Conservation (phyloP, 2,113 vertebrate genomes). For the Cyanoliseus patagonus region DNA sequence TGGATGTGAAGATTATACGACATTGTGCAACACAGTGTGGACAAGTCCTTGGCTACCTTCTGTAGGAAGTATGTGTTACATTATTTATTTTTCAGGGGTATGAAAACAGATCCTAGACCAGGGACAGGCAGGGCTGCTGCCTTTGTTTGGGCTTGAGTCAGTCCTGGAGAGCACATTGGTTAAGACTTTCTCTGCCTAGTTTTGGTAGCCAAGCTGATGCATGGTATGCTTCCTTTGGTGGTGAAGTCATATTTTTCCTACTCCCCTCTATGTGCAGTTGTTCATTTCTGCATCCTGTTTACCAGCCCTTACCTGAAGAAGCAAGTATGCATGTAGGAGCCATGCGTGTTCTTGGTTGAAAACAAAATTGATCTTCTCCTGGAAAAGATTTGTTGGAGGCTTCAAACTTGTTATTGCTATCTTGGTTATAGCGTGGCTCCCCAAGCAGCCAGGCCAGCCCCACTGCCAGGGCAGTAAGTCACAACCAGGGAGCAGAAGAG, state of each 20-base stretch:
- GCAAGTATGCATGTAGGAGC: neutral
- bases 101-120: constrained; percentile 19
- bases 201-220: neutral
- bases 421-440: neutral
- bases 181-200: neutral
- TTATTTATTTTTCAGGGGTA: constrained; percentile 29
- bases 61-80: constrained; percentile 5
- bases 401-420: neutral
- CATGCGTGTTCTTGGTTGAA: neutral
- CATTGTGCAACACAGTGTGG: neutral
- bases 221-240: neutral
- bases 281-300: constrained; percentile 6
- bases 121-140: neutral
- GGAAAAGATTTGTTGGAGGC: neutral
- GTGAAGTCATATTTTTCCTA: neutral
- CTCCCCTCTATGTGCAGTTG: neutral
- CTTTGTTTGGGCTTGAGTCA: neutral
- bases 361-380: neutral
- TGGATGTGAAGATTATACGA: neutral
- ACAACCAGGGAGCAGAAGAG: neutral
- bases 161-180: neutral
- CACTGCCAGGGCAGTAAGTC: neutral
- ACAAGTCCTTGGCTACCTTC: constrained; percentile 24
- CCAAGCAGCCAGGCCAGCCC: neutral
- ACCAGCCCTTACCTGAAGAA: constrained; percentile 4